These are phyloP conservation scores for Oceanites oceanicus DNA, from an alignment of 2,113 vertebrate genomes.

Conservation along the genomic window DNA sequence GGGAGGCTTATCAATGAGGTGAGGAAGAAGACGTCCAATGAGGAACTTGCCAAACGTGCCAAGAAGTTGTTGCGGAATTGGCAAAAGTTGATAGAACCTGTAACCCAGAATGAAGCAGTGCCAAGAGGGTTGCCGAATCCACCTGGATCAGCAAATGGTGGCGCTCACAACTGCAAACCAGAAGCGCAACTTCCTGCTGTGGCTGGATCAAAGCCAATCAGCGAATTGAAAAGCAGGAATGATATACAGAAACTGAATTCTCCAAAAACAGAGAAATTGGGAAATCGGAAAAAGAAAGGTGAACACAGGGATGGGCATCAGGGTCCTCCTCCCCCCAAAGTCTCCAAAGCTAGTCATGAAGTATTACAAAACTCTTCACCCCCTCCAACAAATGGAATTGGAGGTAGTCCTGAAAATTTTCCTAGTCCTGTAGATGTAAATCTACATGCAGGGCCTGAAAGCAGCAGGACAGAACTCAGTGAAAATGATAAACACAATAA, in stretches of 20 bases:
- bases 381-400: slow-evolving; percentile 79
- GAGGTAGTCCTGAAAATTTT: slow-evolving; percentile 79
- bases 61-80: slow-evolving; percentile 91
- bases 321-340: slow-evolving; percentile 76
- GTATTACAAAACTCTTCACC: slow-evolving; percentile 80
- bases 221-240: slow-evolving; percentile 87
- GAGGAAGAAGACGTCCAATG: slow-evolving; percentile 91
- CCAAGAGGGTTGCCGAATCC: slow-evolving; percentile 76
- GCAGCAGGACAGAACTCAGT: slow-evolving; percentile 79
- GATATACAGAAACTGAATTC: slow-evolving; percentile 92
- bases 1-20: slow-evolving; percentile 96
- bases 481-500: slow-evolving; percentile 90
- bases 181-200: slow-evolving; percentile 78
- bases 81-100: slow-evolving; percentile 91
- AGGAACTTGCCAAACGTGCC: slow-evolving; percentile 91
- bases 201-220: slow-evolving; percentile 75
- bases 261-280: slow-evolving; percentile 85
- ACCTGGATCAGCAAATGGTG: slow-evolving; percentile 85
- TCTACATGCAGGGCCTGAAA: slow-evolving; percentile 70
- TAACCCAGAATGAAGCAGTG: slow-evolving; percentile 73
- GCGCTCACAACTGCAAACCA: slow-evolving; percentile 78
- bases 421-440: slow-evolving; percentile 80
- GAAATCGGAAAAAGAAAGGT: slow-evolving; percentile 83
- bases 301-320: slow-evolving; percentile 81
- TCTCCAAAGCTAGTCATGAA: slow-evolving; percentile 82